Conservation (phyloP, 2,113 vertebrate genomes). For the Proteles cristata region DNA sequence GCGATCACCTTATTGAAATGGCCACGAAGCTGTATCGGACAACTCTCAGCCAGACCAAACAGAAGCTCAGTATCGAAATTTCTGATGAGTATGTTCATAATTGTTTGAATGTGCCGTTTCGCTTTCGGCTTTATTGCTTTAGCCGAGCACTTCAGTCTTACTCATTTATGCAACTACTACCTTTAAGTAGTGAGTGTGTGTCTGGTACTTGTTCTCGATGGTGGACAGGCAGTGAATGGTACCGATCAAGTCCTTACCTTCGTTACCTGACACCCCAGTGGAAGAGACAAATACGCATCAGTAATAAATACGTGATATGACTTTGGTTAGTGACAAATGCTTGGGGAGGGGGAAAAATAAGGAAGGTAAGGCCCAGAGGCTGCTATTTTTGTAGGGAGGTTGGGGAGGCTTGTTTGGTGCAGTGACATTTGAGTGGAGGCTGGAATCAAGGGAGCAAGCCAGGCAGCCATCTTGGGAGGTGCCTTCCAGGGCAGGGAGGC, state of each 20-base stretch:
- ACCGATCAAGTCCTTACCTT: not conserved
- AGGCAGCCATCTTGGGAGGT: not conserved
- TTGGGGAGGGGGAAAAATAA: not conserved
- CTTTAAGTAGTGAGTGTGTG: not conserved
- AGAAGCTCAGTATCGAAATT: conserved; percentile 95
- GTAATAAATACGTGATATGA: not conserved
- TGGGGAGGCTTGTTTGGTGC: not conserved
- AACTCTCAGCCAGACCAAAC: conserved; percentile 89
- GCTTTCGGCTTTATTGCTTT: not conserved
- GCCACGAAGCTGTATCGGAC: conserved; percentile 97
- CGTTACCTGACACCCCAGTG: not conserved
- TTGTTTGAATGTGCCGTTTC: not conserved
- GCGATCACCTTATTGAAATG: conserved; percentile 97
- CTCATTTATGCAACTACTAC: not conserved
- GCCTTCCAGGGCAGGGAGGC: not conserved
- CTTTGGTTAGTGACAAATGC: not conserved
- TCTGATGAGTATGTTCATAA: conserved; percentile 94
- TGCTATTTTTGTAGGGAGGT: not conserved
- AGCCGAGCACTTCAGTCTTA: too few relatives aligned
- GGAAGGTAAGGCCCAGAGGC: not conserved
- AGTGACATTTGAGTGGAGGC: not conserved
- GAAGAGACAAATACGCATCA: not conserved
- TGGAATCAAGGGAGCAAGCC: not conserved
- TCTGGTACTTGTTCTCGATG: not conserved
- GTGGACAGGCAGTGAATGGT: not conserved